Evolutionary conservation across 2,888 invertebrate genomes (phyloP).

Genomic region (Napeogenes sylphis): DNA sequence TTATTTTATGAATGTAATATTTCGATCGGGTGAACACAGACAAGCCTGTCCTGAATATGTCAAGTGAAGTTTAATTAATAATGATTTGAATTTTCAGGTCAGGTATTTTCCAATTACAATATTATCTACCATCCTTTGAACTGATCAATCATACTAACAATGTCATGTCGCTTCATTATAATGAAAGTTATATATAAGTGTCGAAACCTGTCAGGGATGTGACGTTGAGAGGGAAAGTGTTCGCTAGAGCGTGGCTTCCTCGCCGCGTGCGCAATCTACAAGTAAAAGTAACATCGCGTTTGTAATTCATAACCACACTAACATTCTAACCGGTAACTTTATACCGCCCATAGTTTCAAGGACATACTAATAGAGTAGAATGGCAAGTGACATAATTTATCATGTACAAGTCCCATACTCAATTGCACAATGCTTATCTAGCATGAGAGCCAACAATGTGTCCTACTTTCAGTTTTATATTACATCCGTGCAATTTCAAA

Average conservation of each 20-base stretch:
- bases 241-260: conserved; percentile 61
- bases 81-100: background rate
- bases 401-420: conserved; percentile 54
- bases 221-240: conserved; percentile 69
- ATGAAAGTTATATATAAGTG: conserved; percentile 6
- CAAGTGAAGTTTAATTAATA: background rate
- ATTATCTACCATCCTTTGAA: too few species aligned
- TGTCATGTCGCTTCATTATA: background rate
- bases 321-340: conserved; percentile 26
- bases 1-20: background rate
- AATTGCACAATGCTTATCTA: conserved; percentile 71
- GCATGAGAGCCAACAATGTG: conserved; percentile 61
- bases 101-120: too few species aligned
- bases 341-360: too few species aligned
- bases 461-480: conserved; percentile 60
- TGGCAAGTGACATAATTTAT: conserved; percentile 44
- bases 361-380: too few species aligned
- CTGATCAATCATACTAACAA: background rate
- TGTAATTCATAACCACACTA: conserved; percentile 38
- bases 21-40: background rate
- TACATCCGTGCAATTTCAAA: conserved; percentile 52
- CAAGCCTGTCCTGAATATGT: background rate
- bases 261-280: conserved; percentile 35
- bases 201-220: conserved; percentile 41
- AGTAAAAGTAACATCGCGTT: conserved; percentile 52